Evolutionary conservation across 2,113 vertebrate species (phyloP).

Genomic region (Trematocara stigmaticum): DNA sequence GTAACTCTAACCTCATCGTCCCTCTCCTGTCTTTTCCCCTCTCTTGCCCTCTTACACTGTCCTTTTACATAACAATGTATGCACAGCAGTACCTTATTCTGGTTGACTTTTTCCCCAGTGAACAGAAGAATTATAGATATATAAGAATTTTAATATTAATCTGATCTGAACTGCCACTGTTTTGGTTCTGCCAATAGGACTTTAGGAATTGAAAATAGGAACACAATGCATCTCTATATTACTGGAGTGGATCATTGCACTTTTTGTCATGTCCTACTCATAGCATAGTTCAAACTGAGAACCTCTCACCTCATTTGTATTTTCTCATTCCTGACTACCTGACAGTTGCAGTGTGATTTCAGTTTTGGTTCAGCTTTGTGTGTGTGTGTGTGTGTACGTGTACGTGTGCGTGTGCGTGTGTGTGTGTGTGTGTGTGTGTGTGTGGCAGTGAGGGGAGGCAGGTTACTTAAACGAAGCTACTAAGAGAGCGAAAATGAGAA

Average conservation of each 20-base stretch:
- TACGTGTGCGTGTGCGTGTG: no score
- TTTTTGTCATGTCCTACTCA: background rate
- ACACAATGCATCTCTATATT: background rate
- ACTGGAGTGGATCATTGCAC: background rate
- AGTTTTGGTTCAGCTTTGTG: background rate
- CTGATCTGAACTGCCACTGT: background rate
- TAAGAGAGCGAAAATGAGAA: background rate
- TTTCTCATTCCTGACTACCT: background rate
- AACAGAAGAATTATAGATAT: background rate
- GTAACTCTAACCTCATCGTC: conserved; percentile 43
- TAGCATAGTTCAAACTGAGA: background rate
- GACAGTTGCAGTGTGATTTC: background rate
- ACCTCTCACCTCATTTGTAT: background rate
- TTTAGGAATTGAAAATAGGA: background rate
- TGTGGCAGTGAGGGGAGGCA: background rate
- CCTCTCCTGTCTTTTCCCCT: background rate
- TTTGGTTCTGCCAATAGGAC: background rate
- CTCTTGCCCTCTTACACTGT: background rate
- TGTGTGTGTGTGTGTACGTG: background rate
- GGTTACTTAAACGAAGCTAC: background rate
- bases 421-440: no score
- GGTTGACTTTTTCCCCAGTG: background rate
- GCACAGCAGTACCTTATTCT: background rate
- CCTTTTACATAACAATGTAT: conserved; percentile 51
- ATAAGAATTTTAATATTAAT: background rate